Conservation (phyloP, 2,797 vertebrate species). For the Hirundo rustica region DNA sequence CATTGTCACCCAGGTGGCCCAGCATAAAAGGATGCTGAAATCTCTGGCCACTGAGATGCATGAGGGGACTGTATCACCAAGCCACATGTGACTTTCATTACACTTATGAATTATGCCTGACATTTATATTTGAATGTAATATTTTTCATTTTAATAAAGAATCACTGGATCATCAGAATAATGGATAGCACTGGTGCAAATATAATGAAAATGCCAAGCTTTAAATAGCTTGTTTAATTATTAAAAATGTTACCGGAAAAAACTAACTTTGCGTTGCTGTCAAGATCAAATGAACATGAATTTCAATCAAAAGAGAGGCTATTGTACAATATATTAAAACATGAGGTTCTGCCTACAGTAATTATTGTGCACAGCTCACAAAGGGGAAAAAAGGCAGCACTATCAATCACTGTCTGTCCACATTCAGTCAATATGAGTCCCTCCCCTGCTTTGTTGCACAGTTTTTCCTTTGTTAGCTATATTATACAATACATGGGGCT, state of each 20-base stretch:
- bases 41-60: neutral
- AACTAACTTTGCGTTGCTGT: conserved; percentile 61
- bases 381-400: conserved; percentile 52
- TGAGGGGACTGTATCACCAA: neutral
- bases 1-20: neutral
- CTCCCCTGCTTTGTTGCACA: conserved; percentile 39
- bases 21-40: neutral
- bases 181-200: conserved; percentile 59
- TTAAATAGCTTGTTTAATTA: conserved; percentile 73
- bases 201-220: conserved; percentile 64
- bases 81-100: conserved; percentile 33
- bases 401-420: conserved; percentile 55
- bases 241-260: conserved; percentile 69
- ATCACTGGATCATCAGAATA: conserved; percentile 65
- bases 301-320: conserved; percentile 67
- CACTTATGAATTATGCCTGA: conserved; percentile 60
- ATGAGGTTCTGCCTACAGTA: conserved; percentile 61
- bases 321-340: conserved; percentile 69
- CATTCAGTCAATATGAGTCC: conserved; percentile 27
- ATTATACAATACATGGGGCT: conserved; percentile 10
- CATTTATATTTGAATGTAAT: conserved; percentile 65
- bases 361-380: conserved; percentile 54
- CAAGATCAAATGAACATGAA: conserved; percentile 73
- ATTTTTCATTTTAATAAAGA: conserved; percentile 69
- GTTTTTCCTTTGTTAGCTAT: conserved; percentile 45